Conservation (phyloP, 1,140 invertebrate species). For the Goniozus legneri region DNA sequence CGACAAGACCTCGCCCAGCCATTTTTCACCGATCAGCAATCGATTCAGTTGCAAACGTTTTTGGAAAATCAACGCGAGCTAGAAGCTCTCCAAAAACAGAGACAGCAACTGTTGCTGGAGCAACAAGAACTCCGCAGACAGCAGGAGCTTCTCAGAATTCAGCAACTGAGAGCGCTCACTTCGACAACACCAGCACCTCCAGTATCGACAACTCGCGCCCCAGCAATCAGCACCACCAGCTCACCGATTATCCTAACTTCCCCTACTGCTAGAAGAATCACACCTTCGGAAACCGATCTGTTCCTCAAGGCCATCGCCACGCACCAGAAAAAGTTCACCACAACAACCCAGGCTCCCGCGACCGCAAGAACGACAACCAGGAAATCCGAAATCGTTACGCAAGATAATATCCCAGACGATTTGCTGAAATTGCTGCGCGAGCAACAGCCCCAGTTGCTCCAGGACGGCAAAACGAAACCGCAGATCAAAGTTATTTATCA, state of each 20-base stretch:
- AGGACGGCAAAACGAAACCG: slow-evolving; percentile 35
- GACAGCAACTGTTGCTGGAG: slow-evolving; percentile 43
- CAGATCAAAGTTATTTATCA: slow-evolving; percentile 48
- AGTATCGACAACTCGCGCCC: slow-evolving; percentile 6
- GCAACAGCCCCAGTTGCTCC: slow-evolving; percentile 32
- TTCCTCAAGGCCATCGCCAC: slow-evolving; percentile 49
- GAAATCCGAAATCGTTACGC: not conserved
- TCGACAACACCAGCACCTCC: slow-evolving; percentile 40
- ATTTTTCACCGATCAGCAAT: slow-evolving; percentile 54
- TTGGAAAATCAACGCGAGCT: slow-evolving; percentile 64
- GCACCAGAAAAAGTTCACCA: slow-evolving; percentile 48
- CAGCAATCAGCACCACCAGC: slow-evolving; percentile 23
- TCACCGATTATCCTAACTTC: slow-evolving; percentile 33
- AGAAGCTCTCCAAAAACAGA: slow-evolving; percentile 51
- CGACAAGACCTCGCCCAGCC: slow-evolving; percentile 47
- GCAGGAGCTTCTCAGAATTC: slow-evolving; percentile 47
- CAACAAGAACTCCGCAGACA: slow-evolving; percentile 48
- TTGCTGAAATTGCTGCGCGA: slow-evolving; percentile 40
- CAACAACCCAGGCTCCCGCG: too few species aligned
- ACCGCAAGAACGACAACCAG: slow-evolving; percentile 20
- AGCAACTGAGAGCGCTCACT: slow-evolving; percentile 42
- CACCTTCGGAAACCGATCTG: slow-evolving; percentile 44
- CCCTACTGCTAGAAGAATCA: slow-evolving; percentile 40
- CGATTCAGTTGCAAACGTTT: slow-evolving; percentile 53
- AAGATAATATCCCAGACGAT: slow-evolving; percentile 30